Evolutionary conservation across 1,140 invertebrate genomes (phyloP), one percentile per base, ranked within the genome.

Genomic region (Argopecten irradians): DNA sequence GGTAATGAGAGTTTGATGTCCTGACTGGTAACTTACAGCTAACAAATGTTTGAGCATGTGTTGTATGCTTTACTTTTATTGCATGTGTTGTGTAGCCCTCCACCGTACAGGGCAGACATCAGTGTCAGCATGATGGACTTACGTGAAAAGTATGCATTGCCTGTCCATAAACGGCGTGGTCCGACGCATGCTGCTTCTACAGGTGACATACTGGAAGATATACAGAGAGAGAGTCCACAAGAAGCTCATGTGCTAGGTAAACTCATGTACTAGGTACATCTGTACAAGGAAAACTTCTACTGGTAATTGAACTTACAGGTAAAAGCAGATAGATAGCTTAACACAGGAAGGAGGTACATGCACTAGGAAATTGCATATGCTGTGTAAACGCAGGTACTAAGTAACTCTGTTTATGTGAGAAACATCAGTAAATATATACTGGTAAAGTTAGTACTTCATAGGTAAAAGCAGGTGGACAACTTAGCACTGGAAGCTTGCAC

Each of bases 71-170:
- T 71, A 71, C 8, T 71, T 71, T 22, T 41, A 13, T 43, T 87
- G 86, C 86, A 86, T 86, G 86, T 84, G 13, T 43, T 14, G 86
- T n/a, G n/a, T 85, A 94, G 93, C 46, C 93, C 93, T 22, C 93
- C 93, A 19, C 92, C 92, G 35, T 93, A 93, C 85, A 89, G 84
- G 36, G 89, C 90, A 32, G 91, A 92, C 71, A 87, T 87, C 28
- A 92, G 91, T 89, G 89, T 88, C 83, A 91, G 92, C 89, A 84
- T 93, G 91, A 88, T 93, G 34, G 92, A 93, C 83, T 39, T 92
- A 3, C 89, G 89, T 9, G 34, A 89, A 85, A 89, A 86, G 55
- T 89, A 89, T 86, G 43, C 88, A 19, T 55, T 89, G 86, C 39
- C 88, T 85, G 36, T 22, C 8, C 35, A 85, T 71, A 55, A 55